phyloP scores from a whole-genome alignment of 2,797 vertebrate genomes.

The Mycteria americana region DNA sequence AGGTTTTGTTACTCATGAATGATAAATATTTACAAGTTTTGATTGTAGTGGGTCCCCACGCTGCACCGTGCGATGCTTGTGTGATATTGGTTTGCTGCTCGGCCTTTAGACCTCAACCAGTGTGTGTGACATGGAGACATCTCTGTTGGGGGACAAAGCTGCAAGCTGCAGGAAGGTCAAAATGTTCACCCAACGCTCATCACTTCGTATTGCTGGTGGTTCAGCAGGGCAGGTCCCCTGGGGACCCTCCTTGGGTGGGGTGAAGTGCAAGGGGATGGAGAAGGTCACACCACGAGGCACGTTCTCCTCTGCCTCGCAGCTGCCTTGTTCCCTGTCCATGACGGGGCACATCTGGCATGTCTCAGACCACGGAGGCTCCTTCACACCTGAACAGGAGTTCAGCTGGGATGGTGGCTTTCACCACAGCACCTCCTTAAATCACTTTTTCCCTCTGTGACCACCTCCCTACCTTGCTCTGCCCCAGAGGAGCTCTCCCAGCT shows the following conservation, averaged over 20 bases:
- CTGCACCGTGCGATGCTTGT: accelerated
- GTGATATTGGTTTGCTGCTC: neutral
- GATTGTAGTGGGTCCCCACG: neutral
- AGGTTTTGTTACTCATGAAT: neutral
- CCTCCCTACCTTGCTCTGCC: neutral
- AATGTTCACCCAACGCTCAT: neutral
- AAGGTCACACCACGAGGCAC: neutral
- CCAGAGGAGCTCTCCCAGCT: neutral
- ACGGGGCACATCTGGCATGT: neutral
- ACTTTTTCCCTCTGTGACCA: neutral
- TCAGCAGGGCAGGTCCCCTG: neutral
- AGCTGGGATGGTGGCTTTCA: neutral
- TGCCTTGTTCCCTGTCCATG: neutral
- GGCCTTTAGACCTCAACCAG: neutral
- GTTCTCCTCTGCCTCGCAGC: neutral
- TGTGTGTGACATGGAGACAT: neutral
- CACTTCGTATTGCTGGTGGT: neutral
- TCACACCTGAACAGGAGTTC: neutral
- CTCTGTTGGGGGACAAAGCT: neutral
- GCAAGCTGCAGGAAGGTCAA: neutral
- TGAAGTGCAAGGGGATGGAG: neutral
- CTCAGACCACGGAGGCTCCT: neutral
- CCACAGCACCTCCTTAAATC: neutral
- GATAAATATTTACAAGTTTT: neutral
- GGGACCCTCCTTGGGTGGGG: neutral